These are phyloP conservation scores for Todiramphus chloris DNA, from an alignment of 2,113 vertebrate genomes.

Conservation along the genomic window DNA sequence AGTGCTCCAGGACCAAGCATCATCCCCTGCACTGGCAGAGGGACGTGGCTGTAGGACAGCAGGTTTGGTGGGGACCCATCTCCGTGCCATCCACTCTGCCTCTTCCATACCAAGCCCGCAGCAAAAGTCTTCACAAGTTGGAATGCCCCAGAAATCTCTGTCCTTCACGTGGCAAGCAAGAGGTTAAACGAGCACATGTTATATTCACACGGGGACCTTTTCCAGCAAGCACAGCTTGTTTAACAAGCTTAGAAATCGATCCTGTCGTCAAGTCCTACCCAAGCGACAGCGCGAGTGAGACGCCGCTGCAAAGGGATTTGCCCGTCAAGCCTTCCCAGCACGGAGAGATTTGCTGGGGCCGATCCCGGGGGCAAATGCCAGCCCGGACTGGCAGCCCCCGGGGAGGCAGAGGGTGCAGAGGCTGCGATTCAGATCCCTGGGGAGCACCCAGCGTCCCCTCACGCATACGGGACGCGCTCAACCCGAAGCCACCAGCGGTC, in stretches of 20 bases:
- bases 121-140: not conserved
- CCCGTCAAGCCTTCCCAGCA: not conserved
- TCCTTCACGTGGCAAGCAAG: not conserved
- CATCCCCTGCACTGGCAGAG: fast-evolving
- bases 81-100: fast-evolving
- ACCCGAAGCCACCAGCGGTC: not conserved
- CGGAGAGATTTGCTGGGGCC: fast-evolving
- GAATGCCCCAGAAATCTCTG: fast-evolving
- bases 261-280: not conserved
- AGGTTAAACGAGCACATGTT: fast-evolving
- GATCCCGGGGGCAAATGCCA: not conserved
- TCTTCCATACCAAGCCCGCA: not conserved
- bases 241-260: not conserved
- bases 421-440: not conserved
- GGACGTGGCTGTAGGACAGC: not conserved
- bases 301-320: not conserved
- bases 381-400: fast-evolving
- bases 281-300: fast-evolving
- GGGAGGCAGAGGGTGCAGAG: not conserved
- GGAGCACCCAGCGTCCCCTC: not conserved
- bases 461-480: fast-evolving
- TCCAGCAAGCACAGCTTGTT: not conserved
- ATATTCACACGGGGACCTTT: fast-evolving
- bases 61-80: fast-evolving
- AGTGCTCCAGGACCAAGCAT: not conserved